These are phyloP conservation scores for Drosophila phalerata DNA, from an alignment of 2,888 invertebrate species.

Conservation along the genomic window DNA sequence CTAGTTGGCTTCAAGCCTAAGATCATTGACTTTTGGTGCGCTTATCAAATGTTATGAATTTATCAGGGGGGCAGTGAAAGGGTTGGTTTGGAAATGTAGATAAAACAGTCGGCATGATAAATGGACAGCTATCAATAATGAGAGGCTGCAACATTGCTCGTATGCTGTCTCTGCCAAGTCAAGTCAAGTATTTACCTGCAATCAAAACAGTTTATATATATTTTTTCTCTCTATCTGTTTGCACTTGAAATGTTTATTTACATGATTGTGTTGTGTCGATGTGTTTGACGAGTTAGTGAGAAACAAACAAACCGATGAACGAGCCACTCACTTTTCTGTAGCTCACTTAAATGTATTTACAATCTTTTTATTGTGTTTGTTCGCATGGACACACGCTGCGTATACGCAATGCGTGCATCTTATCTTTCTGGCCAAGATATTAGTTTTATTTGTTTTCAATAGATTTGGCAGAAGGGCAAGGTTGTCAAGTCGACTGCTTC, in stretches of 20 bases:
- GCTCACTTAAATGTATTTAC: conserved; percentile 53
- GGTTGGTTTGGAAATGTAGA: conserved; percentile 35
- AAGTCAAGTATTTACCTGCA: conserved; percentile 67
- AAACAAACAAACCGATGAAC: conserved; percentile 45
- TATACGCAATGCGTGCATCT: conserved; percentile 59
- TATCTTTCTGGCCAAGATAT: conserved; percentile 22
- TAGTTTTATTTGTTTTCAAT: conserved; percentile 32
- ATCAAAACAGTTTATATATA: conserved; percentile 71
- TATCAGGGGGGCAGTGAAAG: not conserved
- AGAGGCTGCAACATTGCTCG: conserved; percentile 46
- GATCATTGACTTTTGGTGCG: conserved; percentile 49
- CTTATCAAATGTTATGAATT: conserved; percentile 33
- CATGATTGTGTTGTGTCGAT: conserved; percentile 25
- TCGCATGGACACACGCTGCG: conserved; percentile 45
- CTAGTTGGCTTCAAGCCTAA: conserved; percentile 28
- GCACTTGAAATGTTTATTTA: conserved; percentile 61
- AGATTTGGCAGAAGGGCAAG: conserved; percentile 42
- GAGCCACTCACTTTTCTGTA: conserved; percentile 59
- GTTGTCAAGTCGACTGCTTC: conserved; percentile 15
- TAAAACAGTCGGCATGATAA: conserved; percentile 69
- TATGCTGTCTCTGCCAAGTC: conserved; percentile 24
- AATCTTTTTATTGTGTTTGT: conserved; percentile 46
- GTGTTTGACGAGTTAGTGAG: conserved; percentile 47
- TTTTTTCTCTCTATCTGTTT: conserved; percentile 43
- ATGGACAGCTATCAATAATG: conserved; percentile 66